phyloP scores from a whole-genome alignment of 53 echinoderm and acorn worm genomes.

The Echinometra lucunter region DNA sequence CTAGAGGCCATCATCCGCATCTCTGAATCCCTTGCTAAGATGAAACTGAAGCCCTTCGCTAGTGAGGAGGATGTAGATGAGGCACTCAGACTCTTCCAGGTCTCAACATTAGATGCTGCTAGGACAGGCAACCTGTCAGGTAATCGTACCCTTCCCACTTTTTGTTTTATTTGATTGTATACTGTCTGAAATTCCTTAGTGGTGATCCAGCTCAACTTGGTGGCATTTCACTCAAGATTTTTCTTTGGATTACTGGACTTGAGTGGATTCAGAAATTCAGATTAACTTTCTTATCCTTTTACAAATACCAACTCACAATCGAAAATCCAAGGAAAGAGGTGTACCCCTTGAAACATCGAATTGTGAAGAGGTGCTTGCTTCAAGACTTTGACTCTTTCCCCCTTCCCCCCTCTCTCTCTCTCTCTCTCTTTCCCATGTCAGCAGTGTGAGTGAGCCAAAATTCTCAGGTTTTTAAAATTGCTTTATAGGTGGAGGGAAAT shows the following conservation, averaged over 20 bases:
- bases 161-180: not conserved
- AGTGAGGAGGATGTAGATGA: slow-evolving; percentile 89
- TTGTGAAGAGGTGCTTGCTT: no score
- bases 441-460: not conserved
- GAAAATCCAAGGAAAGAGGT: no score
- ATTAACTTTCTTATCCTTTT: no score
- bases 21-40: slow-evolving; percentile 95
- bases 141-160: slow-evolving; percentile 11
- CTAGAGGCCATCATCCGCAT: slow-evolving; percentile 96
- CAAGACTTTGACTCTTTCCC: no score
- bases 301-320: no score
- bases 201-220: no score
- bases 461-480: not conserved
- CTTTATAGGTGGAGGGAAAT: no score
- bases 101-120: slow-evolving; percentile 91
- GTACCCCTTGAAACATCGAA: no score
- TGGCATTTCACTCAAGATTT: no score
- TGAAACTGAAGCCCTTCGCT: slow-evolving; percentile 93
- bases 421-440: not conserved
- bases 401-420: no score
- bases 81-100: slow-evolving; percentile 92
- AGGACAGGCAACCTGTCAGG: slow-evolving; percentile 91
- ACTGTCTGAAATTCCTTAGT: not conserved
- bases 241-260: no score
- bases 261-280: no score